Conservation (phyloP, 2,888 invertebrate species). For the Watsonalla cultraria region DNA sequence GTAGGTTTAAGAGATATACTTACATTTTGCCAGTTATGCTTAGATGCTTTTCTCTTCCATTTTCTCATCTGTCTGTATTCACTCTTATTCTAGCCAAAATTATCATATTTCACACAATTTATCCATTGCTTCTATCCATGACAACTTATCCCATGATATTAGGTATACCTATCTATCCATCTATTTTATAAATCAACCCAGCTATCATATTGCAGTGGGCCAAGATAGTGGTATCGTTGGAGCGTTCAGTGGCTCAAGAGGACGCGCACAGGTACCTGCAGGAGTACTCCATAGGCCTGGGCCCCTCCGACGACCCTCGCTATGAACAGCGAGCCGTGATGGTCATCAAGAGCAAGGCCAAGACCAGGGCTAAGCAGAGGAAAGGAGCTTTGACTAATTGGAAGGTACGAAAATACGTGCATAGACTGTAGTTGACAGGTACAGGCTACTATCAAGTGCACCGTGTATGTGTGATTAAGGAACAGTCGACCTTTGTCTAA, state of each 20-base stretch:
- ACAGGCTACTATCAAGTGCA: too few relatives aligned
- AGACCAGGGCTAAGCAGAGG: constrained; percentile 96
- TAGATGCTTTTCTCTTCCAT: neutral
- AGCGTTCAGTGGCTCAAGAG: constrained; percentile 93
- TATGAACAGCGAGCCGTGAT: constrained; percentile 95
- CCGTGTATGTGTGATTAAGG: too few relatives aligned
- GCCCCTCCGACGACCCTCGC: constrained; percentile 89
- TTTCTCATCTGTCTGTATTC: too few relatives aligned
- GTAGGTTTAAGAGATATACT: too few relatives aligned
- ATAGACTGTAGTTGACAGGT: too few relatives aligned
- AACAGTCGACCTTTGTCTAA: too few relatives aligned
- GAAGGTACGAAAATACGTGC: constrained; percentile 85
- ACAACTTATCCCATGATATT: neutral
- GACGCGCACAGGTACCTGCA: constrained; percentile 94
- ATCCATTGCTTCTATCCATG: too few relatives aligned
- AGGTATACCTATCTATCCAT: neutral
- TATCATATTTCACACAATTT: too few relatives aligned
- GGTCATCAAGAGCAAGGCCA: constrained; percentile 98
- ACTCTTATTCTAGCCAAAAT: too few relatives aligned
- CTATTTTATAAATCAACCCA: neutral
- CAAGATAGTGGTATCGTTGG: constrained; percentile 97
- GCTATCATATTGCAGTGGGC: constrained; percentile 87
- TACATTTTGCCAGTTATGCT: too few relatives aligned
- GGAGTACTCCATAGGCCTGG: constrained; percentile 96
- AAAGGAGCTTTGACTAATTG: constrained; percentile 98